A percentile compares a stretch with the other conserved stretches of the same genome.
Conservation (phyloP, 2,113 vertebrate genomes). For the Nycticorax nycticorax region DNA sequence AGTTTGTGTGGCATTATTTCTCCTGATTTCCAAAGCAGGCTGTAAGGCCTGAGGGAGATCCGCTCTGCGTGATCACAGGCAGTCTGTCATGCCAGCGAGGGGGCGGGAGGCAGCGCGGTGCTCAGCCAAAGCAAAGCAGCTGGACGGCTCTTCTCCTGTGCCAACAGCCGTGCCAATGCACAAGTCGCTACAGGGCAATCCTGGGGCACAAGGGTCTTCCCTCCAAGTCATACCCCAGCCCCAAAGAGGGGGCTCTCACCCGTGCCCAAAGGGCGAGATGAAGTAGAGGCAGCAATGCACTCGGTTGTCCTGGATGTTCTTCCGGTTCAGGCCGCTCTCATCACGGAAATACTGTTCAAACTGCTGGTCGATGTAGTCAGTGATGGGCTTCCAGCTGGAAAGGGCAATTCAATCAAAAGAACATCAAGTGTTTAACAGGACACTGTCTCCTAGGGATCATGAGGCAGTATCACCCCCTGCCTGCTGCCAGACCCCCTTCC, state of each 20-base stretch:
- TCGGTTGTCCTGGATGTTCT: conserved; percentile 97
- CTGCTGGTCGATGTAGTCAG: conserved; percentile 98
- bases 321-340: conserved; percentile 95
- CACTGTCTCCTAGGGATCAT: background rate
- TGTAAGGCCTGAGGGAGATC: background rate
- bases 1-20: background rate
- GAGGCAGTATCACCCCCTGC: background rate
- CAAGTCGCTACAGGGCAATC: background rate
- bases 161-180: background rate
- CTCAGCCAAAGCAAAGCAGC: background rate
- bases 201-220: background rate
- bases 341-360: conserved; percentile 98
- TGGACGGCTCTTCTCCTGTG: background rate
- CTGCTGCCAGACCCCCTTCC: background rate
- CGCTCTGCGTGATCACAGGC: background rate
- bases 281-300: conserved; percentile 99
- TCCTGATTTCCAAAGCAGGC: background rate
- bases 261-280: conserved; percentile 95
- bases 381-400: conserved; percentile 94
- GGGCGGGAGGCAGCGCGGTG: background rate
- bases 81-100: background rate
- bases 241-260: conserved; percentile 73
- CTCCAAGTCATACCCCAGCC: background rate
- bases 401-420: background rate
- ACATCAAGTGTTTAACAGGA: background rate